Base-by-base conservation (phyloP, 2,113 vertebrate genomes). In the Dasyornis broadbenti region DNA sequence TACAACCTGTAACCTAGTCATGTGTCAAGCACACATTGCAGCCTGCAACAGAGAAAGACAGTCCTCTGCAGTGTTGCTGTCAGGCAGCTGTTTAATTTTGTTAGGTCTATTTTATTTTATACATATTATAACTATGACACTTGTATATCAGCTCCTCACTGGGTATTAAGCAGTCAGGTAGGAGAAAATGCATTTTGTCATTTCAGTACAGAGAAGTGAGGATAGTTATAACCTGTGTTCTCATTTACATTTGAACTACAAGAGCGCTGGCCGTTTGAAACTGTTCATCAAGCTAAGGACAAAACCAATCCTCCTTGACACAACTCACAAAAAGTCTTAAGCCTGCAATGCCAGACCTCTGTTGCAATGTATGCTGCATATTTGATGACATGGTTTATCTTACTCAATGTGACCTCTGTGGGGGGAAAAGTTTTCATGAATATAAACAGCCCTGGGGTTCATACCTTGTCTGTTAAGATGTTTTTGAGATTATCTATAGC, bases 401-500 rank as follows among this genome's bases (percentile, higher is more conserved):
- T 94, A 91, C 72, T 96, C 86, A 90, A 77, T 77, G 73, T 96
- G 96, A 96, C 95, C 95, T 96, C 93, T 88, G 69, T 26, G 53
- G 44, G 80, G 50, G 59, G 27, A 60, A 89, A 82, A 89, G 92
- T 93, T 97, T 94, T 96, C 95, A 97, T 97, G 90, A 97, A 96
- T 96, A 95, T 97, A 96, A 97, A 95, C 91, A 95, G 88, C 95
- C 83, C 85, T 86, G 72, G 40, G 88, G 90, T 94, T 94, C 3
- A 16, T 92, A 95, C 65, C 26, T 95, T 96, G 95, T 95, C 96
- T 96, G 94, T 61, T 91, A 93, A 95, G 94, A 94, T 97, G 90
- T 93, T 97, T 96, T 86, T 97, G 86, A 91, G 93, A 95, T 97
- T 97, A 96, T 94, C 90, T 97, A 89, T 77, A 94, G 83, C 94